Conservation (phyloP, 2,113 vertebrate genomes). For the Steatornis caripensis region DNA sequence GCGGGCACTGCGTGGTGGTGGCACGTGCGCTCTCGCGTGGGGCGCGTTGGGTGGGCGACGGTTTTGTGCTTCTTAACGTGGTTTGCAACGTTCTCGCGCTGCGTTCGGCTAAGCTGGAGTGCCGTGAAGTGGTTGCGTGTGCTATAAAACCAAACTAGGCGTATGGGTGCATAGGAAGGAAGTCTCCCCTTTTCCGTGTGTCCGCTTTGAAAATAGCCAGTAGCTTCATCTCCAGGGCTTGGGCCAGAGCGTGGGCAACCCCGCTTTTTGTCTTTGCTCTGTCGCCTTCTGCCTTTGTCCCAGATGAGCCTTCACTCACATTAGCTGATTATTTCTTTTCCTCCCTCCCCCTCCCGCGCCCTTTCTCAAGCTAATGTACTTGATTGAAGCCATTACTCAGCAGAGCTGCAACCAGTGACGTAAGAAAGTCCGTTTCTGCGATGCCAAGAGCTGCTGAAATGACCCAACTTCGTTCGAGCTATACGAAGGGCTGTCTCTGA, state of each 20-base stretch:
- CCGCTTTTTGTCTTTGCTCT: neutral
- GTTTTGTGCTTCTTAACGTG: accelerated
- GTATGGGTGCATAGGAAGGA: accelerated
- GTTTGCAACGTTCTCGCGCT: accelerated
- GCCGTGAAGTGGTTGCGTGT: accelerated
- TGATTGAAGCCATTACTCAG: slow-evolving; percentile 9
- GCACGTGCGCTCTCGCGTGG: accelerated
- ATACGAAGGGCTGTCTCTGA: neutral
- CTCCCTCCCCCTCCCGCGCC: no score
- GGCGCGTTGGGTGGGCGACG: neutral
- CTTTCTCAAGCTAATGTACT: neutral
- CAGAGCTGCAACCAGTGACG: neutral
- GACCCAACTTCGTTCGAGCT: neutral
- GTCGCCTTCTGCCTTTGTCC: neutral
- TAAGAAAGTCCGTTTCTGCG: neutral
- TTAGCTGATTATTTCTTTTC: neutral
- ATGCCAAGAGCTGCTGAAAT: neutral
- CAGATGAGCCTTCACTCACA: neutral
- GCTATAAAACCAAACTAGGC: accelerated
- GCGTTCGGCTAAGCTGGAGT: neutral
- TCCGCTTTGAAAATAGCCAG: neutral
- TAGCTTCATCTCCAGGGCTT: neutral
- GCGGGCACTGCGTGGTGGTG: accelerated
- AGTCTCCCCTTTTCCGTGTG: neutral
- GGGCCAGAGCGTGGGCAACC: neutral